Evolutionary conservation across 2,797 vertebrate genomes (phyloP).

Genomic region (Urocyon cinereoargenteus): DNA sequence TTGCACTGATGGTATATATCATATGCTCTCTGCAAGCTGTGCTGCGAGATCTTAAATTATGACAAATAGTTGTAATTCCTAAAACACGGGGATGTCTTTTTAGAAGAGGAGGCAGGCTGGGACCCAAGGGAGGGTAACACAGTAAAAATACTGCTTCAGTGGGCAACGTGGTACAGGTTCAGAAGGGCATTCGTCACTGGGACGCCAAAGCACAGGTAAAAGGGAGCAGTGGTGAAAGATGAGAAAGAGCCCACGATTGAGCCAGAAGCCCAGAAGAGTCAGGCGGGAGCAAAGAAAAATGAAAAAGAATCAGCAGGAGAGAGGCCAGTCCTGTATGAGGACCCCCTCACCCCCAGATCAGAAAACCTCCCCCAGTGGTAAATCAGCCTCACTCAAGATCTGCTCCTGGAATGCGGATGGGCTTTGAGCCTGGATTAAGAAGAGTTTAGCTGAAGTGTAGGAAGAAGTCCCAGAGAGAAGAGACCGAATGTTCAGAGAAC

Average conservation of each 20-base stretch:
- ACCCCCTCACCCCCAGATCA: conserved; percentile 90
- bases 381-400: conserved; percentile 91
- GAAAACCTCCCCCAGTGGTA: conserved; percentile 90
- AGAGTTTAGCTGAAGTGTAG: conserved; percentile 93
- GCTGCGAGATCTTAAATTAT: background rate
- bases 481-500: conserved; percentile 93
- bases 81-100: background rate
- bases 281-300: conserved; percentile 80
- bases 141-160: conserved; percentile 74
- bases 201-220: conserved; percentile 94
- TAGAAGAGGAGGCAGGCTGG: background rate
- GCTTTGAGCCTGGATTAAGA: conserved; percentile 95
- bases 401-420: conserved; percentile 97
- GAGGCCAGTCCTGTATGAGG: conserved; percentile 90
- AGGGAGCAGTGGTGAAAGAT: conserved; percentile 88
- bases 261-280: conserved; percentile 88
- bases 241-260: conserved; percentile 83
- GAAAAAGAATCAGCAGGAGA: conserved; percentile 88
- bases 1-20: background rate
- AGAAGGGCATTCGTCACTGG: conserved; percentile 77
- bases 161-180: background rate
- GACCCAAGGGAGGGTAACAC: background rate
- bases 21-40: background rate
- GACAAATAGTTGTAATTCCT: background rate
- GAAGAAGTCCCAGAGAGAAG: conserved; percentile 94